Percentiles rank a stretch among this genome's conserved stretches.
Evolutionary conservation across 2,888 invertebrate species (phyloP).

Genomic region (Ernsta delagoae): DNA sequence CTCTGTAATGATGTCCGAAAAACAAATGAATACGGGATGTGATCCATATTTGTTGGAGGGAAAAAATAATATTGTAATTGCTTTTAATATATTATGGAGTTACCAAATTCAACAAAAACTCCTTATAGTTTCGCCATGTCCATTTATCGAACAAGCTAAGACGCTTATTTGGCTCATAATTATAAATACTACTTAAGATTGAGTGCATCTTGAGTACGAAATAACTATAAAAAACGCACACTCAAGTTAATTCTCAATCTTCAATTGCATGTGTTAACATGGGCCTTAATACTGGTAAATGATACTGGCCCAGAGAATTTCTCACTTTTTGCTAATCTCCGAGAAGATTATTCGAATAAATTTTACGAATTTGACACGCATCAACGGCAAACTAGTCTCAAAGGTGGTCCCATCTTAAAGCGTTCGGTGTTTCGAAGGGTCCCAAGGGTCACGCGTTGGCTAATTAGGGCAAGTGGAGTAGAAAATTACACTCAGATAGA

Average conservation of each 20-base stretch:
- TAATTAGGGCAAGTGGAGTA: constrained; percentile 75
- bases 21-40: constrained; percentile 45
- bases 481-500: constrained; percentile 71
- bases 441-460: constrained; percentile 58
- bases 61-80: constrained; percentile 18
- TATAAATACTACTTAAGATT: no score
- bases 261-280: no score
- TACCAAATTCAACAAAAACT: no score
- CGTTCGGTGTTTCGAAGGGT: constrained; percentile 17
- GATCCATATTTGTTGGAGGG: constrained; percentile 34
- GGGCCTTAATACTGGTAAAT: no score
- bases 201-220: no score
- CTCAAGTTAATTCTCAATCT: no score
- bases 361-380: not conserved
- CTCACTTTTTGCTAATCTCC: not conserved
- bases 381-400: constrained; percentile 10
- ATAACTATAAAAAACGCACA: no score
- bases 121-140: no score
- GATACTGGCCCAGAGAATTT: not conserved
- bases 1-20: constrained; percentile 40
- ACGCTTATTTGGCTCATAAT: no score
- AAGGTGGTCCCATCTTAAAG: constrained; percentile 12
- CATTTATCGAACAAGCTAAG: no score
- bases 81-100: no score
- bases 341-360: not conserved